These are phyloP conservation scores for Poeciliopsis paucimaculata DNA, from an alignment of 2,797 vertebrate genomes.

Conservation along the genomic window DNA sequence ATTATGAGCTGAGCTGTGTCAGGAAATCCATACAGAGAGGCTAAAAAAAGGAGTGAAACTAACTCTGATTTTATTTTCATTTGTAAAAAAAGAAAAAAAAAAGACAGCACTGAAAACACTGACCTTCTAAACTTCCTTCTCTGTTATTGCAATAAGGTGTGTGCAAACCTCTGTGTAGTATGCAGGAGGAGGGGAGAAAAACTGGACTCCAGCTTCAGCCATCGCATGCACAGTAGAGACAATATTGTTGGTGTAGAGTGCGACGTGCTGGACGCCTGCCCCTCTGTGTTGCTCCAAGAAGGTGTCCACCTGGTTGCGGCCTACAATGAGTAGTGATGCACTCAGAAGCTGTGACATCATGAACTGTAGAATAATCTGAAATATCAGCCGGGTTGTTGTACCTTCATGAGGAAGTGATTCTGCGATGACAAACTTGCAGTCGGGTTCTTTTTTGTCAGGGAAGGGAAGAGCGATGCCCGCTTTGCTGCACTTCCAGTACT, in stretches of 20 bases:
- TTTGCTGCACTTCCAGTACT: constrained; percentile 68
- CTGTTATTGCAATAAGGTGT: neutral
- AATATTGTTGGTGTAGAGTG: constrained; percentile 86
- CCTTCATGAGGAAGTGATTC: constrained; percentile 86
- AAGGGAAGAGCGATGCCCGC: constrained; percentile 68
- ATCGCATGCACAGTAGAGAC: constrained; percentile 77
- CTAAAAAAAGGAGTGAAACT: neutral
- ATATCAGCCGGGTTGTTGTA: constrained; percentile 8
- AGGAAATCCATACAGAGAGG: neutral
- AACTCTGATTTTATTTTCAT: neutral
- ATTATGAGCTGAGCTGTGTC: neutral
- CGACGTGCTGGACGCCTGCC: constrained; percentile 91
- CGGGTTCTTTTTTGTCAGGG: constrained; percentile 54
- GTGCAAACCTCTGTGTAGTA: constrained; percentile 86
- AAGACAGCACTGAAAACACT: neutral
- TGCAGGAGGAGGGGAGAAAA: constrained; percentile 84
- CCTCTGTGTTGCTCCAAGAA: constrained; percentile 87
- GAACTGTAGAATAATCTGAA: neutral
- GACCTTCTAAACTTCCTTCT: neutral
- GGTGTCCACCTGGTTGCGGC: constrained; percentile 87
- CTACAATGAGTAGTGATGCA: constrained; percentile 31
- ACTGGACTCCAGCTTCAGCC: constrained; percentile 77
- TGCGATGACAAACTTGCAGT: constrained; percentile 89
- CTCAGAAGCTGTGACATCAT: neutral
- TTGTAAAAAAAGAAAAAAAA: neutral